These are phyloP conservation scores for Sylvilagus floridanus DNA, from an alignment of 2,797 vertebrate species.

Conservation along the genomic window DNA sequence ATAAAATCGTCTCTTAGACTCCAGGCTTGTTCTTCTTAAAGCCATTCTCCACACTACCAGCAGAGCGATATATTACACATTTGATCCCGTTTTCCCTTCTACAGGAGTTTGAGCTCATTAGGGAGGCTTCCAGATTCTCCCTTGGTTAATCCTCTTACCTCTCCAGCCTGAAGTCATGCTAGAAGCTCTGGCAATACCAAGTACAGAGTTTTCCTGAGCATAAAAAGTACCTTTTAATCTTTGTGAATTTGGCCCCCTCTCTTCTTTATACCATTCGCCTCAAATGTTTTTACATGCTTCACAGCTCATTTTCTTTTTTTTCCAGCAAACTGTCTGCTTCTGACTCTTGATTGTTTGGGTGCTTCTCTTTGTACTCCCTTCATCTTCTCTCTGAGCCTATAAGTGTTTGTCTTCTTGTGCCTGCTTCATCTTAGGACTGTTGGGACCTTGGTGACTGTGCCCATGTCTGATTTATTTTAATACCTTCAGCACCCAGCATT, in stretches of 20 bases:
- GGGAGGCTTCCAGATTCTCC: neutral
- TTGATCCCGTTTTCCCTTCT: neutral
- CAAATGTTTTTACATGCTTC: neutral
- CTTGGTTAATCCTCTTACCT: neutral
- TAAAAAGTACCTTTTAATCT: neutral
- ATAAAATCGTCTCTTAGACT: neutral
- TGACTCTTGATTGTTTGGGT: neutral
- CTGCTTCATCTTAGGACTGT: neutral
- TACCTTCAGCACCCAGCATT: neutral
- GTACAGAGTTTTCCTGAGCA: neutral
- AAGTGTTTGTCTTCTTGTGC: neutral
- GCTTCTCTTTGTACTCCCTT: neutral
- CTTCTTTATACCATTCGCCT: neutral
- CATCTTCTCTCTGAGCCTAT: neutral
- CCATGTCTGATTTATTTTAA: neutral
- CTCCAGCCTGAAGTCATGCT: constrained; percentile 10
- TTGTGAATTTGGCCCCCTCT: neutral
- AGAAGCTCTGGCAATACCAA: neutral
- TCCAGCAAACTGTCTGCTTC: neutral
- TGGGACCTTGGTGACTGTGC: neutral
- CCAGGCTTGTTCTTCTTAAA: neutral
- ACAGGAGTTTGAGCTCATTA: neutral
- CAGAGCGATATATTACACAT: neutral
- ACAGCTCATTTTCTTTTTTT: neutral
- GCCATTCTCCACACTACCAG: neutral